Base-by-base conservation (phyloP, 2,888 invertebrate genomes). In the Lacanobia oleracea region DNA sequence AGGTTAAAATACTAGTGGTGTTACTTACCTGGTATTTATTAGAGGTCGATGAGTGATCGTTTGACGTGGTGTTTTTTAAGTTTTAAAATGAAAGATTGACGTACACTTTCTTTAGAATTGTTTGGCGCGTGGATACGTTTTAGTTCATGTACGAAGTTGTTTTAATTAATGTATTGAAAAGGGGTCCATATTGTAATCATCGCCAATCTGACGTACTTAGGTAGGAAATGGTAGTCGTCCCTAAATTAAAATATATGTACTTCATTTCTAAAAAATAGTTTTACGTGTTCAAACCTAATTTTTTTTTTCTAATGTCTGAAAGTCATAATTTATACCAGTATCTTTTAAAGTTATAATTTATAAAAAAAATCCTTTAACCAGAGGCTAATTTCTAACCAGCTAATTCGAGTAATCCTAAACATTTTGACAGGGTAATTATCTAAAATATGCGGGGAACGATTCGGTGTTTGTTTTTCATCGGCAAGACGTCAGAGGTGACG, bases 401-500 rank as follows among this genome's bases (percentile, higher is more conserved):
- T 69, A 81, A 75, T 73, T 62, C 71, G 75, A 79, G 82, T 83
- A 74, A 85, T 71, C 60, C 77, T 82, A 83, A 83, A 83, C 80
- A 72, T 77, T 83, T 81, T 87, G 85, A 85, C 86, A 85, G 76
- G 67, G 63, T 85, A 85, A 85, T 85, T 85, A 85, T 79, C 62
- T 70, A 61, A 81, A 85, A 71, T 71, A 62, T 76, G 79, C 75
- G 79, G 79, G 81, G 67, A 82, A 79, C 71, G 85, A 87, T 88
- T 88, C 84, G 86, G 75, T 81, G 87, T 90, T 91, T 90, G 88
- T 89, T 90, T 91, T 90, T 87, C 86, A 87, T 84, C 77, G 88
- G 82, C 82, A 88, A 90, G 89, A 92, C 90, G 89, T 92, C 91
- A 91, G 77, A 73, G 81, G 81, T 91, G 92, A 93, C 93, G 92